A percentile compares a stretch with the other conserved stretches of the same genome.
These are phyloP conservation scores for Ladona fulva DNA, from an alignment of 1,140 invertebrate species.

Conservation along the genomic window DNA sequence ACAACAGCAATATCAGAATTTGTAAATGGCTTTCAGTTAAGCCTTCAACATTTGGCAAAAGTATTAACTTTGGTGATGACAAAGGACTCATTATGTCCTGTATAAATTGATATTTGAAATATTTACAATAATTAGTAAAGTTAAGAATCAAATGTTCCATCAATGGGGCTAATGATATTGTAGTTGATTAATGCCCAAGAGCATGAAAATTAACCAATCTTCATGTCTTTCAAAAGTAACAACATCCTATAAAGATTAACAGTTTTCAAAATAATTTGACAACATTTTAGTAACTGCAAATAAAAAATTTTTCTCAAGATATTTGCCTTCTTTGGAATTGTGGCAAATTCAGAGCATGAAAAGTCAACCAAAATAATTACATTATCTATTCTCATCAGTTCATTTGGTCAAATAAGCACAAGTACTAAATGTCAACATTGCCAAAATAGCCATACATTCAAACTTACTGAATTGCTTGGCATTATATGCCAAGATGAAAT, in stretches of 20 bases:
- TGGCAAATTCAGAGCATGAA: too few relatives aligned
- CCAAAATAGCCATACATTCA: neutral
- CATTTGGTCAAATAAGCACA: neutral
- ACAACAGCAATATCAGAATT: neutral
- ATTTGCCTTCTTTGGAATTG: neutral
- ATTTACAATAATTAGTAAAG: neutral
- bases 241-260: neutral
- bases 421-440: neutral
- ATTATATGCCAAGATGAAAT: neutral
- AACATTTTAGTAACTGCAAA: neutral
- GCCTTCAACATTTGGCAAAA: neutral
- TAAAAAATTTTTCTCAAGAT: neutral
- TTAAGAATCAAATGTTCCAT: neutral
- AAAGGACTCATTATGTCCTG: neutral
- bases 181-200: neutral
- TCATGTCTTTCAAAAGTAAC: neutral
- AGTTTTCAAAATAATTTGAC: too few relatives aligned
- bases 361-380: neutral
- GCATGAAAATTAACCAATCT: neutral
- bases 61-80: conserved; percentile 2
- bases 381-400: neutral
- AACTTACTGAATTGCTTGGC: neutral
- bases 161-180: neutral
- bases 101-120: neutral
- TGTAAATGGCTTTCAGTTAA: neutral